Base-by-base conservation (phyloP, 1,140 invertebrate genomes). In the Drosophila yakuba region DNA sequence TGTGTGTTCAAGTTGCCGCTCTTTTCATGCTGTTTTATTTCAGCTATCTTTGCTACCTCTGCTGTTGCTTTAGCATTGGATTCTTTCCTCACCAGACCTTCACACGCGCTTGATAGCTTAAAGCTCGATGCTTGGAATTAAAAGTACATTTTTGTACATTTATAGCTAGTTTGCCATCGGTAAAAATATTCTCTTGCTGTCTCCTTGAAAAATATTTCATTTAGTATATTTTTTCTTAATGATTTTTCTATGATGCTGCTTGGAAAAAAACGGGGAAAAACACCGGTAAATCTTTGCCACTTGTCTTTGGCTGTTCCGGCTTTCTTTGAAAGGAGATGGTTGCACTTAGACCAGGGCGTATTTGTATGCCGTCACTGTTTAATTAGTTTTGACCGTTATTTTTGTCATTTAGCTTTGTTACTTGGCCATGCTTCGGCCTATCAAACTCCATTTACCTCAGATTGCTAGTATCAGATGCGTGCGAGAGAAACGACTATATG, bases 1-100 rank as follows among this genome's bases (percentile, higher is more conserved):
- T 74, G 59, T 8, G 28, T 82, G 63, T 86, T 88, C 55, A 73
- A 88, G 75, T 86, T 86, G 83, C 83, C 83, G 83, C 83, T 86
- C 75, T 88, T 86, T 47, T 81, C 54, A 41, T 74, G 25, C 50
- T 62, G 54, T 75, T 82, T 81, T 38, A 76, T 74, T 83, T 86
- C 71, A 79, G 56, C 79, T 79, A 75, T 88, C 78, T 68, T 66
- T 67, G 64, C 61, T 74, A 58, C 80, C n/a, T 51, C 17, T 17
- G 28, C 28, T 51, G 15, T 73, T 84, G 80, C 80, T 67, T 77
- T 68, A 59, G 55, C 58, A 48, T 56, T 59, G 57, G 38, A 36
- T 62, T 48, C 57, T 43, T 52, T 54, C 41, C 35, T 17, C 23
- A 20, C 62, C 54, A 45, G 35, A 47, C 56, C 62, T 79, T 79